A percentile compares a stretch with the other conserved stretches of the same genome.
phyloP scores from a whole-genome alignment of 1,140 invertebrate species.

The Plectrocnemia conspersa region DNA sequence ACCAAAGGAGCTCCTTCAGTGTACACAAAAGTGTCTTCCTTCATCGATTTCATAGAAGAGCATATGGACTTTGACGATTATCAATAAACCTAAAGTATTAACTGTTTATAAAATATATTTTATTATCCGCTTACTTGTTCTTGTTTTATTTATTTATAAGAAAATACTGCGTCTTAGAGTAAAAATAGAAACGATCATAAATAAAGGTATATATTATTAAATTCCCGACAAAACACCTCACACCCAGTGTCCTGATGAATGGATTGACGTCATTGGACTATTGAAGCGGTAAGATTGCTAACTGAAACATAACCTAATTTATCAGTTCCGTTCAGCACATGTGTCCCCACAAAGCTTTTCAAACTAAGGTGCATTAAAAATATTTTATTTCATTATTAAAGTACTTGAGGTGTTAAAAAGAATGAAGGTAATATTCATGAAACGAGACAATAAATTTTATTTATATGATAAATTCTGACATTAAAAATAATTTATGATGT shows the following conservation, averaged over 20 bases:
- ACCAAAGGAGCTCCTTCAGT: constrained; percentile 60
- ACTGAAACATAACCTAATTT: constrained; percentile 32
- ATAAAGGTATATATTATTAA: too few species aligned
- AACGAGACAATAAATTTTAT: neutral
- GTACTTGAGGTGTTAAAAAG: neutral
- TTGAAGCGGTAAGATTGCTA: constrained; percentile 27
- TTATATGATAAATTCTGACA: neutral
- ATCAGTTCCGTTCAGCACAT: constrained; percentile 27
- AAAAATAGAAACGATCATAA: too few species aligned
- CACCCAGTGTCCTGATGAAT: too few species aligned
- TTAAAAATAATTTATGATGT: neutral
- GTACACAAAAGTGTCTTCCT: constrained; percentile 62
- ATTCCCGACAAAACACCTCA: too few species aligned
- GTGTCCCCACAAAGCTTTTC: neutral
- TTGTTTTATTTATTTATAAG: neutral
- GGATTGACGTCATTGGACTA: constrained; percentile 29
- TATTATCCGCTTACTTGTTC: neutral
- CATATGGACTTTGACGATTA: constrained; percentile 29
- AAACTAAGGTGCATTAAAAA: neutral
- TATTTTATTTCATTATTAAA: neutral
- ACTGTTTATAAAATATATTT: too few species aligned
- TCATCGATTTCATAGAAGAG: constrained; percentile 48
- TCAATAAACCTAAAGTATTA: neutral
- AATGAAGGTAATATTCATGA: neutral
- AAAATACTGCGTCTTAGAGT: neutral